phyloP scores from a whole-genome alignment of 2,113 vertebrate genomes.

The Oreochromis spilurus region DNA sequence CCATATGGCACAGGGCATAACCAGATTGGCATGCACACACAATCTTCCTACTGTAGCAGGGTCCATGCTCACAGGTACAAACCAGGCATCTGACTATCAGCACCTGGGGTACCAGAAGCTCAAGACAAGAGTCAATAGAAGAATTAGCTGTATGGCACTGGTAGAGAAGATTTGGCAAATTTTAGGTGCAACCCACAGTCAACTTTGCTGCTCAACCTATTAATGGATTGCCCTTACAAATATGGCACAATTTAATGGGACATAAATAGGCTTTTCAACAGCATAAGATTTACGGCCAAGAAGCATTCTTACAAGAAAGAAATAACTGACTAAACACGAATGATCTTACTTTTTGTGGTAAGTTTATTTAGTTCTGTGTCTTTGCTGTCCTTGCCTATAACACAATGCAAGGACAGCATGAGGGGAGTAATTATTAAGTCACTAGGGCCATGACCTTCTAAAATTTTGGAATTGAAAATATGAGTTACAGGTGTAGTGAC shows the following conservation, averaged over 20 bases:
- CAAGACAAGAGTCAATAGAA: background rate
- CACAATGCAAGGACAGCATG: background rate
- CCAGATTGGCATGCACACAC: background rate
- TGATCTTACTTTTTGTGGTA: background rate
- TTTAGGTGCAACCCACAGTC: background rate
- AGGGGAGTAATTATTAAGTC: background rate
- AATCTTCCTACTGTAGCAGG: background rate
- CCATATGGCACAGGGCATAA: background rate
- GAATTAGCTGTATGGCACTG: background rate
- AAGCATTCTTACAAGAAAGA: background rate
- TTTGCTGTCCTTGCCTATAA: background rate
- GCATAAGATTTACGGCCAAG: background rate
- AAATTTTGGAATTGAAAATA: background rate
- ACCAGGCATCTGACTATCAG: background rate
- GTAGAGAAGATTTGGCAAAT: background rate
- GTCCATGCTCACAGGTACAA: background rate
- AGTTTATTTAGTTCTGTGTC: background rate
- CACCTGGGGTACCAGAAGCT: background rate
- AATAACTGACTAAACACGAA: background rate
- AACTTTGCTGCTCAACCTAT: background rate
- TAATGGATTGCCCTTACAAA: background rate
- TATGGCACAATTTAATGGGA: rapidly evolving
- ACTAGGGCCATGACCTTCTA: background rate
- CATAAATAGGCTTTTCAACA: background rate
- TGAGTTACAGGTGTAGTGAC: background rate